These are phyloP conservation scores for Pteropus alecto DNA, from an alignment of 2,113 vertebrate genomes.

Conservation along the genomic window DNA sequence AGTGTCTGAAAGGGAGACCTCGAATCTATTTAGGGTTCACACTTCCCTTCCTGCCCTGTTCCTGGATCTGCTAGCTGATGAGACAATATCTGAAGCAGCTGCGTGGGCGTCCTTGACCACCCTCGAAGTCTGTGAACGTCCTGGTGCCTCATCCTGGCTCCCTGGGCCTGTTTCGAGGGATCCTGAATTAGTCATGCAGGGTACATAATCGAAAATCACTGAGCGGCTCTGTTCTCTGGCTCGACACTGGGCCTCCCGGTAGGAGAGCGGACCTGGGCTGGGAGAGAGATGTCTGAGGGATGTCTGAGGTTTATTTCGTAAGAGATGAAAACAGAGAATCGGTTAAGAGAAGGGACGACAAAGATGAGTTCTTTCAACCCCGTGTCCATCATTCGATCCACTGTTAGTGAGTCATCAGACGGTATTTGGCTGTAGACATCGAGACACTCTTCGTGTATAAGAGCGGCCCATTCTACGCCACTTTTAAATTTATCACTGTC, in stretches of 20 bases:
- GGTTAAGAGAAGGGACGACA: not conserved
- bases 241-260: not conserved
- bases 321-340: not conserved
- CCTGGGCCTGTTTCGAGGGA: not conserved
- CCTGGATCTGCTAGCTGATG: not conserved
- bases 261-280: not conserved
- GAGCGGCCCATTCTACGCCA: not conserved
- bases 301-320: not conserved
- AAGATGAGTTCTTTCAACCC: constrained; percentile 3
- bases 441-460: not conserved
- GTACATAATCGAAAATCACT: not conserved
- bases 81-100: not conserved
- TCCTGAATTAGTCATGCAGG: not conserved
- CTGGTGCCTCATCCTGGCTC: not conserved
- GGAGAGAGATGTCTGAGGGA: not conserved
- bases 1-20: not conserved
- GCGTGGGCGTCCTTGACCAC: not conserved
- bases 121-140: not conserved
- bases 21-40: not conserved
- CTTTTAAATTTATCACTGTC: not conserved
- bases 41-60: not conserved
- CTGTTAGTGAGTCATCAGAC: not conserved
- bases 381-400: not conserved
- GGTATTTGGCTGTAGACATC: not conserved
- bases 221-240: not conserved